These are phyloP conservation scores for Halictus quadricinctus DNA, from an alignment of 2,888 invertebrate genomes.

Conservation along the genomic window DNA sequence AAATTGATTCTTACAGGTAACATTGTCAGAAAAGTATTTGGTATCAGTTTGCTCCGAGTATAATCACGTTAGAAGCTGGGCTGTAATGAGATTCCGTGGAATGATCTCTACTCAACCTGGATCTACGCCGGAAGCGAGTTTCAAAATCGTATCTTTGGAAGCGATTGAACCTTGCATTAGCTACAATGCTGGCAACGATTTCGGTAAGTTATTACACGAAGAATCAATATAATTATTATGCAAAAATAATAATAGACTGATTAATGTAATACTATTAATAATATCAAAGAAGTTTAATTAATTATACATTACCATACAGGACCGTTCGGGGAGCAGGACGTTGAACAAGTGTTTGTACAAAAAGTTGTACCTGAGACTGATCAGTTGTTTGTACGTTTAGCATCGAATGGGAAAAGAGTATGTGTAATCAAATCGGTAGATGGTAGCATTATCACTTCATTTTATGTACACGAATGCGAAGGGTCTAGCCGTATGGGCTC, in stretches of 20 bases:
- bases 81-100: slow-evolving; percentile 97
- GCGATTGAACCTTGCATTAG: slow-evolving; percentile 87
- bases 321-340: slow-evolving; percentile 98
- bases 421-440: slow-evolving; percentile 98
- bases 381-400: slow-evolving; percentile 95
- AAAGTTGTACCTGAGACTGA: slow-evolving; percentile 99
- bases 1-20: slow-evolving; percentile 85
- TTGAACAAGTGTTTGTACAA: slow-evolving; percentile 98
- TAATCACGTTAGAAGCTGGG: slow-evolving; percentile 99
- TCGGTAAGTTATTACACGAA: slow-evolving; percentile 75
- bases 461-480: slow-evolving; percentile 98
- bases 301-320: slow-evolving; percentile 83
- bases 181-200: slow-evolving; percentile 86
- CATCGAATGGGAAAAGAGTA: slow-evolving; percentile 97
- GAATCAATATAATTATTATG: not conserved
- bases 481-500: slow-evolving; percentile 97
- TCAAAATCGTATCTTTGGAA: slow-evolving; percentile 95
- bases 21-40: slow-evolving; percentile 96
- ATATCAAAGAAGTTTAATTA: not conserved
- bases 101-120: slow-evolving; percentile 99
- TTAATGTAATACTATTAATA: not conserved
- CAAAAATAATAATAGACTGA: not conserved
- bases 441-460: slow-evolving; percentile 95
- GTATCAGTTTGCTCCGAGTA: slow-evolving; percentile 98
- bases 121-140: slow-evolving; percentile 97